A percentile compares a stretch with the other conserved stretches of the same genome.
Evolutionary conservation across 2,113 vertebrate species (phyloP).

Genomic region (Pardalotus punctatus): DNA sequence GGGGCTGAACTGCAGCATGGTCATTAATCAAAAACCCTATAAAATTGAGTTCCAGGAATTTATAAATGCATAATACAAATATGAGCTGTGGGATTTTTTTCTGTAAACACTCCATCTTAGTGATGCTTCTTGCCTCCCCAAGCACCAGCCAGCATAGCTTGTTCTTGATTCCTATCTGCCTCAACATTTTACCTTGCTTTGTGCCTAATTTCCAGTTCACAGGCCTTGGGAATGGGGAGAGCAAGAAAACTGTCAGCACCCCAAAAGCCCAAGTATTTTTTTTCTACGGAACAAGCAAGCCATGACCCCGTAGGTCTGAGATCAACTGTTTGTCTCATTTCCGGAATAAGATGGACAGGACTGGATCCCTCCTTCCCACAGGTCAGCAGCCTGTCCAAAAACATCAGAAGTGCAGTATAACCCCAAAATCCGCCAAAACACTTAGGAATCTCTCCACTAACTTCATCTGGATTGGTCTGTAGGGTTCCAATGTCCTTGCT

Average conservation of each 20-base stretch:
- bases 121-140: background rate
- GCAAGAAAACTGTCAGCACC: background rate
- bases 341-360: background rate
- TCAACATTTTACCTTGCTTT: background rate
- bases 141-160: background rate
- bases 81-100: conserved; percentile 18
- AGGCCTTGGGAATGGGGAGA: background rate
- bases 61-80: conserved; percentile 56
- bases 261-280: background rate
- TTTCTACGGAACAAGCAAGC: background rate
- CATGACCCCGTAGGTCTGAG: background rate
- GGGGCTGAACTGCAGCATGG: conserved; percentile 11
- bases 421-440: background rate
- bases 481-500: background rate
- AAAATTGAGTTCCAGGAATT: conserved; percentile 62
- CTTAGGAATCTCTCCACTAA: background rate
- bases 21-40: conserved; percentile 55
- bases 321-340: background rate
- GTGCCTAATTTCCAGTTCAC: background rate
- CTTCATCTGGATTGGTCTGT: background rate
- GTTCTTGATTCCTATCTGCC: background rate
- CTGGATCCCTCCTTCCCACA: background rate
- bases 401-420: background rate
- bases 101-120: conserved; percentile 47
- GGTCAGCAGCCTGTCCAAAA: background rate